Evolutionary conservation across 2,113 vertebrate genomes (phyloP), one percentile per base, ranked within the genome.

Genomic region (Zapus hudsonius): DNA sequence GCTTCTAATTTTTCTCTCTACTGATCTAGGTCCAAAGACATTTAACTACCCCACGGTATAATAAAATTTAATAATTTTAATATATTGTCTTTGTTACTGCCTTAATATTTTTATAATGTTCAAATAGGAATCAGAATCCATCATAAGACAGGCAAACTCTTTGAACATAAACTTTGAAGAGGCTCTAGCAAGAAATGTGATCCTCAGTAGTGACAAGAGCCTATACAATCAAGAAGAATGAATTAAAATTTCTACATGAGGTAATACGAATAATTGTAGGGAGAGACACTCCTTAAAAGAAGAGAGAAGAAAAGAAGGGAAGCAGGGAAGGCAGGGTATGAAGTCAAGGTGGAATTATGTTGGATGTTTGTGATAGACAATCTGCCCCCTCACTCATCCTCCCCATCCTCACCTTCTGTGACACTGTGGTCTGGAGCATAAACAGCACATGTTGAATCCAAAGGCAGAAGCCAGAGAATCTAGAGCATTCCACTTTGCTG

Each of bases 91-190:
- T 74, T 80, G 69, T 82, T 63, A 29, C 79, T 47, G 61, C 31
- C 55, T 96, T 94, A 72, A 82, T 74, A 76, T 64, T 29, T 74
- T 67, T 61, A 74, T n/a, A 89, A 76, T 73, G 81, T 79, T 80
- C 61, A 36, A 83, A 33, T 44, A 36, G n/a, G 31, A 55, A 84
- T 81, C 16, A 27, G 67, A 70, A 66, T 63, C 84, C 16, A 33
- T 67, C 17, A 88, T 55, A 85, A 84, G n/a, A 69, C 22, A 82
- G 15, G 27, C n/a, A 40, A 84, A 67, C 40, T 23, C 75, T 64
- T 70, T 66, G 36, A n/a, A 52, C 5, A 86, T 73, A 84, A 27
- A 47, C 15, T 38, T 59, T 74, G 55, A 38, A 84, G 85, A 57
- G 55, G 38, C 5, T 17, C 40, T 61, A 13, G 83, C 19, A 70